phyloP scores from a whole-genome alignment of 1,140 invertebrate genomes.

The Sinonovacula constricta region DNA sequence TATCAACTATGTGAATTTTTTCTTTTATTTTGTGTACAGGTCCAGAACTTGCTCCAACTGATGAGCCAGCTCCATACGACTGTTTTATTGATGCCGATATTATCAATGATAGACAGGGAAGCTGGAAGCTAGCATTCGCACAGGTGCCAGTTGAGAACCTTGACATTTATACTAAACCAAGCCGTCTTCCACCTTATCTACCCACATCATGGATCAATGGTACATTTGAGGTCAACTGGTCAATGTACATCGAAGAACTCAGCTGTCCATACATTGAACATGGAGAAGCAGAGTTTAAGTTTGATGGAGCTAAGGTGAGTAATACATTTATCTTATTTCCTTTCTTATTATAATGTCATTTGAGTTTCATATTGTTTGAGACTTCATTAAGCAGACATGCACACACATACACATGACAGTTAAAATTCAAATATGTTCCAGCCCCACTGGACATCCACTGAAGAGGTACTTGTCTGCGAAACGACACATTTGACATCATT shows the following conservation, averaged over 20 bases:
- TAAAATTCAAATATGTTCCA: constrained; percentile 31
- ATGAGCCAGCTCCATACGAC: constrained; percentile 46
- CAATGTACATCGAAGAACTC: not conserved
- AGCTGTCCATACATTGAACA: constrained; percentile 7
- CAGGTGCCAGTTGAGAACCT: constrained; percentile 57
- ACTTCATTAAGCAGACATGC: not conserved
- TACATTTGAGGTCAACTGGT: not conserved
- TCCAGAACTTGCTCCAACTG: too few relatives aligned
- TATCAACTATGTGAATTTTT: too few relatives aligned
- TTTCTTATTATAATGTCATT: not conserved
- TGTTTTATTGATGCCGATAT: constrained; percentile 56
- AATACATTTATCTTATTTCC: not conserved
- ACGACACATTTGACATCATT: constrained; percentile 78
- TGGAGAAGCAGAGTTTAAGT: not conserved
- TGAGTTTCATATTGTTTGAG: not conserved
- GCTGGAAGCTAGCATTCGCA: constrained; percentile 59
- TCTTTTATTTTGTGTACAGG: too few relatives aligned
- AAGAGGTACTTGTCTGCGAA: constrained; percentile 62
- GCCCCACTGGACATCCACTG: constrained; percentile 64
- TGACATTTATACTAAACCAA: constrained; percentile 41
- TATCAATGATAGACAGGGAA: constrained; percentile 55
- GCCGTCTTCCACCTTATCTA: constrained; percentile 57
- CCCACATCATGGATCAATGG: constrained; percentile 53
- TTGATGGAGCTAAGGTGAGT: constrained; percentile 66
- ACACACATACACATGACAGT: not conserved